Conservation (phyloP, 2,888 invertebrate genomes). For the Caenorhabditis sulstoni region DNA sequence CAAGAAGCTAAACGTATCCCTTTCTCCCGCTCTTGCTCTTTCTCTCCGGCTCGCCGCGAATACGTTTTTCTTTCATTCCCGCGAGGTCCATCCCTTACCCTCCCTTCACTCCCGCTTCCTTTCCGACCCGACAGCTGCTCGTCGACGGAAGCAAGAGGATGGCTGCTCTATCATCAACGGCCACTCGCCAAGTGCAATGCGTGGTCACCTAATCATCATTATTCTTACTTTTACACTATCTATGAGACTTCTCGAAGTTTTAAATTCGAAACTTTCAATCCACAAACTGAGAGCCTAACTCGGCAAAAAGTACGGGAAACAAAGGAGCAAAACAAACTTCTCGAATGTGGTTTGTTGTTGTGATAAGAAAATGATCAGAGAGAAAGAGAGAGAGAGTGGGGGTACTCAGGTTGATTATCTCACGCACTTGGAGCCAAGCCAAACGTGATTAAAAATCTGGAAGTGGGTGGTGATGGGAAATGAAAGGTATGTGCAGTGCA, state of each 20-base stretch:
- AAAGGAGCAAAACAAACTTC: too few species aligned
- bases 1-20: conserved; percentile 9
- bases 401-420: too few species aligned
- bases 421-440: too few species aligned
- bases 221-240: conserved; percentile 35
- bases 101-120: conserved; percentile 13
- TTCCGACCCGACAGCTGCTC: conserved; percentile 46
- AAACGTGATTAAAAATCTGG: too few species aligned
- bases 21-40: conserved; percentile 5
- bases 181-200: conserved; percentile 53
- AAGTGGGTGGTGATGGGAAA: too few species aligned
- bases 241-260: background rate
- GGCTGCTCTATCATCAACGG: conserved; percentile 46
- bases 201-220: conserved; percentile 60
- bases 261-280: background rate
- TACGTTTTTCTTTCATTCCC: conserved; percentile 55
- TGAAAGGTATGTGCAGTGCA: too few species aligned
- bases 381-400: too few species aligned
- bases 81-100: conserved; percentile 13
- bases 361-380: too few species aligned
- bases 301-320: background rate
- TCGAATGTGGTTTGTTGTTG: too few species aligned
- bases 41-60: conserved; percentile 7
- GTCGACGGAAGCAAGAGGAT: conserved; percentile 10
- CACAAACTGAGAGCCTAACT: background rate